Conservation (phyloP, 2,797 vertebrate species). For the Cetoscarus ocellatus region DNA sequence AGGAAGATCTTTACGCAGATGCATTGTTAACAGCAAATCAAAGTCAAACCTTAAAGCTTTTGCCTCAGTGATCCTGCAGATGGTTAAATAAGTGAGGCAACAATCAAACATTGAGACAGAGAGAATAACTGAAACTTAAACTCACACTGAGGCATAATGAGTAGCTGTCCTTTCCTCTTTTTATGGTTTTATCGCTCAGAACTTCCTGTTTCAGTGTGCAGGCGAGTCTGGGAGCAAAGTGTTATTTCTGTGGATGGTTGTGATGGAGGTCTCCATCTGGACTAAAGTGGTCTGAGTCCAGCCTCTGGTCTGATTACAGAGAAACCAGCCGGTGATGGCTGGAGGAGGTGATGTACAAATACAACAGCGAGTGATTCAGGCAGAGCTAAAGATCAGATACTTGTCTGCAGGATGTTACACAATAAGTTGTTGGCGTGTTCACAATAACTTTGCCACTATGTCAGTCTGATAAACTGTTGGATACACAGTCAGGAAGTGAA, state of each 20-base stretch:
- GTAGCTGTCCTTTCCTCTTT: slow-evolving; percentile 21
- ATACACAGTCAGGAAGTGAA: too few species aligned
- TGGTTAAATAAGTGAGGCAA: slow-evolving; percentile 6
- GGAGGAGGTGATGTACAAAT: slow-evolving; percentile 30
- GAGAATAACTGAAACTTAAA: slow-evolving; percentile 25
- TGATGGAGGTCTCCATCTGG: slow-evolving; percentile 70
- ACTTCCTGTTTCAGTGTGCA: slow-evolving; percentile 42
- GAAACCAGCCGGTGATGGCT: slow-evolving; percentile 70
- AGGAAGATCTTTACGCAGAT: too few species aligned
- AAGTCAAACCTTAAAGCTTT: slow-evolving; percentile 9
- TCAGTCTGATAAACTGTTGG: too few species aligned
- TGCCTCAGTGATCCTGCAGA: slow-evolving; percentile 17
- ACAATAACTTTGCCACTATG: neutral
- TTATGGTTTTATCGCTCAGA: slow-evolving; percentile 47
- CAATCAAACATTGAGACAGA: slow-evolving; percentile 32
- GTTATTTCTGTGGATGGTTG: slow-evolving; percentile 60
- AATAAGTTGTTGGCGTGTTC: slow-evolving; percentile 63
- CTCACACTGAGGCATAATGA: slow-evolving; percentile 1
- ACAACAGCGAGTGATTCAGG: slow-evolving; percentile 38
- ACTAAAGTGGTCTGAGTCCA: slow-evolving; percentile 56
- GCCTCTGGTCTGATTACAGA: slow-evolving; percentile 69
- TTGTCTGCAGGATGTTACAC: slow-evolving; percentile 42
- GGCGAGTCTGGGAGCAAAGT: slow-evolving; percentile 42
- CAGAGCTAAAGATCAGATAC: too few species aligned
- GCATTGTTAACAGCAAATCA: slow-evolving; percentile 3